Conservation (phyloP, 2,797 vertebrate genomes). For the Buceros bicornis region DNA sequence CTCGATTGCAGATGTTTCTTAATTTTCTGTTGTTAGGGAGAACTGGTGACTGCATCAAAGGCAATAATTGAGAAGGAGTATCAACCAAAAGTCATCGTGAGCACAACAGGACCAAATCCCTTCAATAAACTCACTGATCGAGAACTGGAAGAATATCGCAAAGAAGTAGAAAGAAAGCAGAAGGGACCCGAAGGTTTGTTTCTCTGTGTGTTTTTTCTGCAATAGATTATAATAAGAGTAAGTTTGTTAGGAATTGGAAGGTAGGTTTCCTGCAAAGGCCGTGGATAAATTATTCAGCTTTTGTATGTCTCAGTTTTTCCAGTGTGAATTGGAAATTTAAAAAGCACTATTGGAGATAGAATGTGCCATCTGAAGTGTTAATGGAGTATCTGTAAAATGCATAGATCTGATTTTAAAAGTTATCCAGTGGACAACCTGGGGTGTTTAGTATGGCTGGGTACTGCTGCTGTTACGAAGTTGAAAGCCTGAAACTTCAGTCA, state of each 20-base stretch:
- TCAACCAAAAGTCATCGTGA: conserved; percentile 93
- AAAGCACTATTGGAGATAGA: neutral
- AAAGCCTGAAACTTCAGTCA: neutral
- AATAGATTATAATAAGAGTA: neutral
- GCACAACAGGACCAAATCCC: conserved; percentile 95
- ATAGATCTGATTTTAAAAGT: neutral
- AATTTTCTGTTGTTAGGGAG: conserved; percentile 84
- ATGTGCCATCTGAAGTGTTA: accelerated
- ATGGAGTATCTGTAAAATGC: neutral
- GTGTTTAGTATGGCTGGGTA: neutral
- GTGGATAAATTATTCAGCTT: neutral
- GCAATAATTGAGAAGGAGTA: conserved; percentile 99
- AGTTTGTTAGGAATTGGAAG: neutral
- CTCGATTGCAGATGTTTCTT: neutral
- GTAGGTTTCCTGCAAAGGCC: neutral
- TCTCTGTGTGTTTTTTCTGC: neutral
- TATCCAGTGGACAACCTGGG: neutral
- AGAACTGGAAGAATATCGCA: conserved; percentile 94
- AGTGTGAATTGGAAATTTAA: neutral
- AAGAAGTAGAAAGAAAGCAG: conserved; percentile 95
- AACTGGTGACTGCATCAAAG: conserved; percentile 97
- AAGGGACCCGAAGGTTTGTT: conserved; percentile 89
- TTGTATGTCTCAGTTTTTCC: neutral
- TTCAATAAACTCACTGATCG: conserved; percentile 95
- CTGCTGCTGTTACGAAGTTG: neutral